Conservation (phyloP, 2,888 invertebrate genomes). For the Pandemis cinnamomeana region DNA sequence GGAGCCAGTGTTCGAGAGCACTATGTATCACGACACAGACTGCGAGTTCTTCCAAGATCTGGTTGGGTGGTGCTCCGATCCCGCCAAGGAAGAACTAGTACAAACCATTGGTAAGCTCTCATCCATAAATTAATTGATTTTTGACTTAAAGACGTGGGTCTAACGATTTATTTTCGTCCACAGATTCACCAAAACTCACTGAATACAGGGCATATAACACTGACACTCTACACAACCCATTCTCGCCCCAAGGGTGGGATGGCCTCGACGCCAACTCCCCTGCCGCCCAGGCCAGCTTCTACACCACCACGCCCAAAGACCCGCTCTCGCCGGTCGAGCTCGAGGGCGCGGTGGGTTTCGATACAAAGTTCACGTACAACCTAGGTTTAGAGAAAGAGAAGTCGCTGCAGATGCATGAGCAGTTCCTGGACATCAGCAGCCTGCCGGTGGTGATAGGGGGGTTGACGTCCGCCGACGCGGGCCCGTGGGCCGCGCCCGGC, state of each 20-base stretch:
- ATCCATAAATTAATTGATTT: neutral
- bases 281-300: constrained; percentile 64
- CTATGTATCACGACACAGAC: constrained; percentile 80
- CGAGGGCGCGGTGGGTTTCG: constrained; percentile 59
- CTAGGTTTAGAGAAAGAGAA: constrained; percentile 50
- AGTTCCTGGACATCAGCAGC: constrained; percentile 69
- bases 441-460: constrained; percentile 75
- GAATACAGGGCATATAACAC: constrained; percentile 74
- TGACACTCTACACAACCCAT: constrained; percentile 75
- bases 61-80: constrained; percentile 84
- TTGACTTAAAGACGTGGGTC: neutral
- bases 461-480: constrained; percentile 62
- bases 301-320: constrained; percentile 61
- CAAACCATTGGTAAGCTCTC: constrained; percentile 75
- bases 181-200: constrained; percentile 68
- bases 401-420: constrained; percentile 63
- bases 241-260: constrained; percentile 78
- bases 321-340: constrained; percentile 65
- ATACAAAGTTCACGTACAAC: constrained; percentile 55
- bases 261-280: constrained; percentile 71
- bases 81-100: constrained; percentile 79
- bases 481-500: constrained; percentile 44
- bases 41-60: constrained; percentile 90
- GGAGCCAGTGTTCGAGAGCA: constrained; percentile 74
- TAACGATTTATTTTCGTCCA: constrained; percentile 29